Evolutionary conservation across 2,888 invertebrate genomes (phyloP), one percentile per base, ranked within the genome.

Genomic region (Zygogramma bicolorata): DNA sequence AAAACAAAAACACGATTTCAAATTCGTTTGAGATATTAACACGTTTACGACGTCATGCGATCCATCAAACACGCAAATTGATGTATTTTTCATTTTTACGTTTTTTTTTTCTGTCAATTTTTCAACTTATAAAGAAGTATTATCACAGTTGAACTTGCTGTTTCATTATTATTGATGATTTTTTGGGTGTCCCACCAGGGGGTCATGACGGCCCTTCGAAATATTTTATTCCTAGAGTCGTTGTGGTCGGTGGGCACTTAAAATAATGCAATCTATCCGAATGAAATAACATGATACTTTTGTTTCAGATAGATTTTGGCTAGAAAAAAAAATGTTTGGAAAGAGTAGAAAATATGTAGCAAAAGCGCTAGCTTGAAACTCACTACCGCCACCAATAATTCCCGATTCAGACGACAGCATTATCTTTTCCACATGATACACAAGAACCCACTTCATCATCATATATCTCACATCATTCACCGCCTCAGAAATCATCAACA

Each of bases 351-450:
- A n/a, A 42, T 6, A 10, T 34, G 34, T 34, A n/a, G 42, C 10
- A 42, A 42, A n/a, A 42, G 42, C 34, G 42, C 42, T 42, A 42
- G 42, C 42, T 42, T n/a, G n/a, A 42, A 42, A 42, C 42, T 42
- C 3, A 15, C 18, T n/a, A 15, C 42, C 15, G 42, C 18, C 15
- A 42, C 46, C 46, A 18, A 18, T 46, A 15, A 46, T 18, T 46
- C 15, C 46, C 1, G 15, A 13, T 49, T 49, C 46, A 49, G 46
- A 20, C 18, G 18, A 49, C 46, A 49, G 5, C 22, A 46, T 46
- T 20, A 49, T 20, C 40, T 10, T 40, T 15, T 42, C 42, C 34
- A 34, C 42, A 42, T 42, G n/a, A 42, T 42, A 42, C 18, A 18
- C 42, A 42, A 42, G 42, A 42, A 42, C 18, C 42, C 42, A 42